Percentiles rank a stretch among this genome's conserved stretches.
phyloP scores from a whole-genome alignment of 2,888 invertebrate genomes.

The Heliconius erato region DNA sequence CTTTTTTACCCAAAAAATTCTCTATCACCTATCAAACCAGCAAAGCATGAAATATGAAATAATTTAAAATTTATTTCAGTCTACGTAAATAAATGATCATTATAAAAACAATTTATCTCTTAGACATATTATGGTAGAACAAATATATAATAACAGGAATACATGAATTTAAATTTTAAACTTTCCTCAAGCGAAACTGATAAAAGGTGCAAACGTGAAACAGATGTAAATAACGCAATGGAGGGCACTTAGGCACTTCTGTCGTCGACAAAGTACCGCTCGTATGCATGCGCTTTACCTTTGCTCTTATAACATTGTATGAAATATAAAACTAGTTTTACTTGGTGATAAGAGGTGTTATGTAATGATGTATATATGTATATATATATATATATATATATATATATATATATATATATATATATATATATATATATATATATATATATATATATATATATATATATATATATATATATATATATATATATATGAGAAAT shows the following conservation, averaged over 20 bases:
- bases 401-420: not conserved
- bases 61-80: no score
- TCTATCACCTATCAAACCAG: no score
- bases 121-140: not conserved
- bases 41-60: no score
- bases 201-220: not conserved
- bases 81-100: not conserved
- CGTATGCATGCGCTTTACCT: not conserved
- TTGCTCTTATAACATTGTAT: slow-evolving; percentile 1
- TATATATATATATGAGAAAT: not conserved
- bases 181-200: not conserved
- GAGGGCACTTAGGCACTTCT: not conserved
- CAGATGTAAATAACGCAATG: slow-evolving; percentile 1
- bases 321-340: slow-evolving; percentile 1
- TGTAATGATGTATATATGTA: not conserved
- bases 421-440: not conserved
- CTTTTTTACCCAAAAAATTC: no score
- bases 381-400: not conserved
- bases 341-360: not conserved
- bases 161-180: not conserved
- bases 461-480: not conserved
- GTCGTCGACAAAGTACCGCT: slow-evolving; percentile 12
- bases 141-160: not conserved
- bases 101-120: not conserved
- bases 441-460: not conserved